phyloP scores from a whole-genome alignment of 23 tunicate species.

The Ciona savignyi region DNA sequence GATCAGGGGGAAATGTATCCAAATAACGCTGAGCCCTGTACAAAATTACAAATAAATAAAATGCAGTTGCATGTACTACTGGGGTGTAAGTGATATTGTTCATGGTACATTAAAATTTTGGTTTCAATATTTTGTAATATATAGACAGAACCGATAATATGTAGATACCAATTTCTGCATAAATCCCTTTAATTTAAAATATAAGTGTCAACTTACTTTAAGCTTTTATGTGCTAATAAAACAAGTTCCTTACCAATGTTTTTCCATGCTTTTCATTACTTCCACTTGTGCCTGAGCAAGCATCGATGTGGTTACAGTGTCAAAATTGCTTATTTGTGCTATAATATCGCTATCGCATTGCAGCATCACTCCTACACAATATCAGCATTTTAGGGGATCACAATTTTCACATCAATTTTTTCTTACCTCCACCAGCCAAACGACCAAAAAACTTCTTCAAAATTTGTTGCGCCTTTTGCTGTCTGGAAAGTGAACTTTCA shows the following conservation, averaged over 20 bases:
- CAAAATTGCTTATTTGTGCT: slow-evolving; percentile 31
- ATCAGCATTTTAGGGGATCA: background rate
- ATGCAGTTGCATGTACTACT: too few relatives aligned
- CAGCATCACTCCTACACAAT: slow-evolving; percentile 41
- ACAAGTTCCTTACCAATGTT: slow-evolving; percentile 45
- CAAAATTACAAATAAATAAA: too few relatives aligned
- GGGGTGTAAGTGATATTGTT: background rate
- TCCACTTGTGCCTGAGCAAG: slow-evolving; percentile 36
- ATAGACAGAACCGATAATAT: too few relatives aligned
- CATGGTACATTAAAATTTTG: background rate
- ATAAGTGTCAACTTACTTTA: too few relatives aligned
- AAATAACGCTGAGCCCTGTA: slow-evolving; percentile 54
- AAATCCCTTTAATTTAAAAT: too few relatives aligned
- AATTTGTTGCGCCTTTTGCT: slow-evolving; percentile 52
- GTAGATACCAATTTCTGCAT: too few relatives aligned
- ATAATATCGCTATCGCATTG: slow-evolving; percentile 73
- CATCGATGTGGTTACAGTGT: slow-evolving; percentile 75
- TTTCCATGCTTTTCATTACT: slow-evolving; percentile 66
- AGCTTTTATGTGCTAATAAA: too few relatives aligned
- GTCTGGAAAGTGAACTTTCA: slow-evolving; percentile 23
- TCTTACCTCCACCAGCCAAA: slow-evolving; percentile 60
- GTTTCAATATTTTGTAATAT: too few relatives aligned
- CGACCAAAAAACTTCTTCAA: slow-evolving; percentile 68
- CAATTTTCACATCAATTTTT: background rate
- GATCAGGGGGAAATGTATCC: slow-evolving; percentile 37